Conservation (phyloP, 2,113 vertebrate species). For the Macrotus californicus region DNA sequence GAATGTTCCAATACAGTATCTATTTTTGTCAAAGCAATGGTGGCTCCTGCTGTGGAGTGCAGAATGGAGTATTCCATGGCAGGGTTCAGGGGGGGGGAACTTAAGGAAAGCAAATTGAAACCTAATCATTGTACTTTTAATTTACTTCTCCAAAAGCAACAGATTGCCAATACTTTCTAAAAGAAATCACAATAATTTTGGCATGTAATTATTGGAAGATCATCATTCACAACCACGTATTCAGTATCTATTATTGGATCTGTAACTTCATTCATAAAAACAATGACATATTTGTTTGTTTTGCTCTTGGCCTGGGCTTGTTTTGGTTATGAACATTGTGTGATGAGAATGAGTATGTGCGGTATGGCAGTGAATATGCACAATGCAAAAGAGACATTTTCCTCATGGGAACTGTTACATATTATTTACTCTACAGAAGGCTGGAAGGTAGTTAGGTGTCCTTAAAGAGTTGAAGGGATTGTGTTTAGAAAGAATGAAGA, state of each 20-base stretch:
- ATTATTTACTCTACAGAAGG: slow-evolving; percentile 17
- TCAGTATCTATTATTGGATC: slow-evolving; percentile 30
- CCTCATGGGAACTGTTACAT: slow-evolving; percentile 3
- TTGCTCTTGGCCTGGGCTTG: slow-evolving; percentile 26
- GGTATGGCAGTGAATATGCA: neutral
- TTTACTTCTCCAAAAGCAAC: slow-evolving; percentile 40
- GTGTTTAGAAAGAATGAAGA: slow-evolving; percentile 57
- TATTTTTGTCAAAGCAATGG: slow-evolving; percentile 77
- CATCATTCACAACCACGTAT: neutral
- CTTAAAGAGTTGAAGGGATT: slow-evolving; percentile 47
- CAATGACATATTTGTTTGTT: slow-evolving; percentile 23
- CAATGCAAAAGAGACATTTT: neutral
- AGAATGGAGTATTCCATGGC: slow-evolving; percentile 59
- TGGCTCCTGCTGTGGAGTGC: slow-evolving; percentile 63
- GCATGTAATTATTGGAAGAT: slow-evolving; percentile 32
- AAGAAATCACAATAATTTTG: slow-evolving; percentile 45
- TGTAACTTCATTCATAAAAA: slow-evolving; percentile 67
- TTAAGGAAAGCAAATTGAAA: slow-evolving; percentile 48
- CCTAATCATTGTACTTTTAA: slow-evolving; percentile 41
- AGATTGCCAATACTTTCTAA: slow-evolving; percentile 42
- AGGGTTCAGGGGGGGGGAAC: slow-evolving; percentile 26
- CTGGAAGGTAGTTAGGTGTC: slow-evolving; percentile 43
- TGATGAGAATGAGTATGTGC: neutral
- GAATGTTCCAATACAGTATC: slow-evolving; percentile 74
- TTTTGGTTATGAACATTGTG: slow-evolving; percentile 14